Conservation (phyloP, 2,888 invertebrate genomes). For the Sceliomorpha sp. region DNA sequence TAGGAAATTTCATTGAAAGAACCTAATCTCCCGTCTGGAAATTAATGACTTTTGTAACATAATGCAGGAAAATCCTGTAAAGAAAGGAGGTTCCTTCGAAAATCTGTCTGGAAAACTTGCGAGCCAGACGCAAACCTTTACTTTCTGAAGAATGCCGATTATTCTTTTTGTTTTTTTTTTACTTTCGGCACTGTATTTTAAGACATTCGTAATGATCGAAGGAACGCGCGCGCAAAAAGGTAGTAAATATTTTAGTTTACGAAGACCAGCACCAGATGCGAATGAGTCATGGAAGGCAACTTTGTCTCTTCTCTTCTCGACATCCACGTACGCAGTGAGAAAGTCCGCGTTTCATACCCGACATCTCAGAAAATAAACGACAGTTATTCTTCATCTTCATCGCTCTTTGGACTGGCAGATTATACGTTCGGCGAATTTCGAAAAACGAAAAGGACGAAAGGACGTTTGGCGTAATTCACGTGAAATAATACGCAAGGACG, state of each 20-base stretch:
- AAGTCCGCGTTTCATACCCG: slow-evolving; percentile 13
- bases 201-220: background rate
- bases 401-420: slow-evolving; percentile 2
- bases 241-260: slow-evolving; percentile 4
- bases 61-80: background rate
- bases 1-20: no score
- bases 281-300: slow-evolving; percentile 58
- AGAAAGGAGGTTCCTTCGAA: background rate
- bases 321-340: slow-evolving; percentile 56
- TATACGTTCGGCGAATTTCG: background rate
- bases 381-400: slow-evolving; percentile 7
- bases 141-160: no score
- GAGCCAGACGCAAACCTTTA: background rate
- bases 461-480: background rate
- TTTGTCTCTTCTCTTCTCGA: slow-evolving; percentile 35
- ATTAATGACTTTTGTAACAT: slow-evolving; percentile 11
- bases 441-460: background rate
- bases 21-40: background rate
- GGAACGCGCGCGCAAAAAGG: background rate
- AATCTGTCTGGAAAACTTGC: slow-evolving; percentile 11
- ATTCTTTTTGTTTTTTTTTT: no score
- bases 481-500: background rate
- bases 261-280: slow-evolving; percentile 28
- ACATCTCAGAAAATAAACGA: slow-evolving; percentile 6
- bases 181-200: no score